phyloP scores from a whole-genome alignment of 1,140 invertebrate genomes.

The Brachionus rubens region DNA sequence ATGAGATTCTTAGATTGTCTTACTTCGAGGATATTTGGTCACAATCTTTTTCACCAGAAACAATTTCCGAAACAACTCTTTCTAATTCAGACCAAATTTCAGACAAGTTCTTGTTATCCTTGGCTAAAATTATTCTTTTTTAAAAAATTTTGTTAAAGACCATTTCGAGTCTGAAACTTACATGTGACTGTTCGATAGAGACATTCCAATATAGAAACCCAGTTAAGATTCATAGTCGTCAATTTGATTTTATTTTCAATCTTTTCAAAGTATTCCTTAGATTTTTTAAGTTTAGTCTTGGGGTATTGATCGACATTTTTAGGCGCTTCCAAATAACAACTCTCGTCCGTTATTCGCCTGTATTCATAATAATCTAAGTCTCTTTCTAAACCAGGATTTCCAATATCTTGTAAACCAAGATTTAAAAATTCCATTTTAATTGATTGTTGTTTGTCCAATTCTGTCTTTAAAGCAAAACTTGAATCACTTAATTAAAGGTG shows the following conservation, averaged over 20 bases:
- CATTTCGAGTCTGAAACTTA: not conserved
- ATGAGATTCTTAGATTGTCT: not conserved
- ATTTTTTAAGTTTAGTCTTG: not conserved
- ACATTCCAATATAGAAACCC: not conserved
- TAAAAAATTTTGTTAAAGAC: not conserved
- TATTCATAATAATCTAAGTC: conserved; percentile 30
- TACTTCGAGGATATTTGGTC: not conserved
- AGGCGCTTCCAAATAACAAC: conserved; percentile 3
- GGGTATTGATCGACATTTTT: not conserved
- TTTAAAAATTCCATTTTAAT: conserved; percentile 31
- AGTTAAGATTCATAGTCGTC: not conserved
- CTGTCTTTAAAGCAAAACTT: not conserved
- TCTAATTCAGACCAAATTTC: not conserved
- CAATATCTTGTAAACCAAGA: conserved; percentile 30
- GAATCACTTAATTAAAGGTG: not conserved
- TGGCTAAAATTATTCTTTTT: too few species aligned
- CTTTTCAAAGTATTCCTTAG: not conserved
- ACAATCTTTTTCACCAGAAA: conserved; percentile 16
- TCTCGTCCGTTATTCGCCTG: conserved; percentile 18
- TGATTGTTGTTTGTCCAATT: not conserved
- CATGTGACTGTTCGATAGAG: not conserved
- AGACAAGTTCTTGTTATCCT: not conserved
- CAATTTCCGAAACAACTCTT: not conserved
- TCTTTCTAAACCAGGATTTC: not conserved
- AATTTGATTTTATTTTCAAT: conserved; percentile 1